Base-by-base conservation (phyloP, 2,797 vertebrate genomes). In the Alauda arvensis region DNA sequence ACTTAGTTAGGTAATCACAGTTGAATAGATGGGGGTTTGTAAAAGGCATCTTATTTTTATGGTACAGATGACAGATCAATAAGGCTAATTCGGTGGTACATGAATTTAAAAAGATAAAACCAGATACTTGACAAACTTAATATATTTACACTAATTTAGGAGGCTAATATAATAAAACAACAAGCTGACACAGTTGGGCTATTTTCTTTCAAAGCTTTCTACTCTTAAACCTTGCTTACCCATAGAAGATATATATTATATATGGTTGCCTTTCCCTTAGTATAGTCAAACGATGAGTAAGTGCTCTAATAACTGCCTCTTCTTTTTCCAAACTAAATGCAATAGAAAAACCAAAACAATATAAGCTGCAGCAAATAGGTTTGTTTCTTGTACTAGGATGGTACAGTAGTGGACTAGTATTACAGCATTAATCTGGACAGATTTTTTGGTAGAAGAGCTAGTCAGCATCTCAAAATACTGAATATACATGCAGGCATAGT, bases 231-330 rank as follows among this genome's bases (percentile, higher is more conserved):
- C 15, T 18, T 53, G 15, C 34, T 23, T 63, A 23, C 21, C 12
- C 1, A 1, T 59, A 28, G 29, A 77, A 83, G 4, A 15, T 34
- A 4, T 0, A 7, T 31, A 7, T 24, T 59, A 9, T 3, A 1
- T 14, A 9, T 48, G 42, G 48, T 29, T 76, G 14, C 6, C 3
- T 66, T 81, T 84, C 14, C 40, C 25, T 51, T 45, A 42, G 23
- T 55, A 4, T 68, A n/a, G 56, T 65, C 25, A 59, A 51, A 37
- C 3, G 1, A 14, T 23, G 31, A 69, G 17, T n/a, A 42, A 72
- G 6, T 60, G 12, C 56, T 56, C 10, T 57, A 42, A 14, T 48
- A 72, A 43, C 16, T 63, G 3, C 12, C 5, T 18, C 6, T 16
- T 43, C 26, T 53, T 59, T 49, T 31, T 11, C 42, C 7, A 12